Base-by-base conservation (phyloP, 2,113 vertebrate genomes). In the Myrmecobius fasciatus region DNA sequence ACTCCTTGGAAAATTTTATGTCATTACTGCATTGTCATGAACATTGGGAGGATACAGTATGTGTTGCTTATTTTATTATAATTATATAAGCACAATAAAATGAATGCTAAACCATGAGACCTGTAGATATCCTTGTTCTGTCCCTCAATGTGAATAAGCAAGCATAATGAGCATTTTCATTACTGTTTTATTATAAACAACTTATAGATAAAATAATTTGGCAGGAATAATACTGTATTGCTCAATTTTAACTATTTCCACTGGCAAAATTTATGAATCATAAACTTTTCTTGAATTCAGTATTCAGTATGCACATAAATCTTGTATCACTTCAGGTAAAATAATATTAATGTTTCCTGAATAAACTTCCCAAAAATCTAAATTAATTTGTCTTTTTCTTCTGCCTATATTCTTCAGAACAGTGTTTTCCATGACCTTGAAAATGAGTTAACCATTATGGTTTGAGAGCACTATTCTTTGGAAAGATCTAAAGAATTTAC, bases 101-200 rank as follows among this genome's bases (percentile, higher is more conserved):
- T 98, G 98, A 98, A 98, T 97, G 98, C 98, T 97, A 97, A 97
- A 96, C 98, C 95, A 97, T 94, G 96, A 97, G 94, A 97, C 93
- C 92, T 53, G 0, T 94, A 96, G 94, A 22, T 0, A 96, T 94
- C 97, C 97, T 96, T 91, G 91, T 51, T 51, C 6, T 51, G 49
- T 51, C 49, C 49, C 97, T 97, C 90, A 96, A 83, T 93, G 95
- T 98, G 98, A 96, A 97, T 90, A 97, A 97, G 96, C 98, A 98
- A 97, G 96, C 97, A 96, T 98, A 97, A 97, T 96, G 89, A 98
- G 97, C 97, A 96, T 96, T 97, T 98, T 98, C 98, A 97, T 96
- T 96, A 96, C 97, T 97, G 94, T 96, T 98, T 98, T 98, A 95
- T 98, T 98, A 97, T 91, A 91, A 96, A 95, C 97, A 94, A 98